phyloP scores from a whole-genome alignment of 2,797 vertebrate genomes.

The Bothrops alternatus region DNA sequence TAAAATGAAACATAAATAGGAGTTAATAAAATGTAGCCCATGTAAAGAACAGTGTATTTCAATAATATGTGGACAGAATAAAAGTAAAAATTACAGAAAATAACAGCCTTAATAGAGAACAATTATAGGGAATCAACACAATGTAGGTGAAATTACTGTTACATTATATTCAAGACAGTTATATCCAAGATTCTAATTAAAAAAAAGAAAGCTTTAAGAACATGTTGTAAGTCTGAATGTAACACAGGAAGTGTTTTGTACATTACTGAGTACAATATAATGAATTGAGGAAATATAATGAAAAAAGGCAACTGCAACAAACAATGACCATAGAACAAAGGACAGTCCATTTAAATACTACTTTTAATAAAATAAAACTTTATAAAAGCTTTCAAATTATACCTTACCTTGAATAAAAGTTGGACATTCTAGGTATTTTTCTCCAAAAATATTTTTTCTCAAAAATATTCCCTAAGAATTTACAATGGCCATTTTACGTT shows the following conservation, averaged over 20 bases:
- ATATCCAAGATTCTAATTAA: conserved; percentile 18
- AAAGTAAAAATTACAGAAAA: conserved; percentile 45
- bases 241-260: background rate
- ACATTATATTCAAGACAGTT: conserved; percentile 59
- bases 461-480: conserved; percentile 71
- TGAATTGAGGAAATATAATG: background rate
- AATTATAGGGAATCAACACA: conserved; percentile 1
- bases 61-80: conserved; percentile 23
- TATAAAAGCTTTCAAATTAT: conserved; percentile 52
- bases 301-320: conserved; percentile 61
- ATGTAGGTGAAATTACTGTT: conserved; percentile 37
- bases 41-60: background rate
- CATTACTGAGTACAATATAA: background rate
- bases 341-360: conserved; percentile 44
- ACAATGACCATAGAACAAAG: conserved; percentile 21
- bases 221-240: background rate
- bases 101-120: conserved; percentile 33
- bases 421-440: conserved; percentile 62
- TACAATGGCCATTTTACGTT: conserved; percentile 65
- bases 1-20: conserved; percentile 51
- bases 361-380: background rate
- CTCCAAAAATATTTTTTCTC: conserved; percentile 68
- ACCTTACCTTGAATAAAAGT: conserved; percentile 72
- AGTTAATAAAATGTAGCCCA: conserved; percentile 11
- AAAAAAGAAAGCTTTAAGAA: background rate